Evolutionary conservation across 1,140 invertebrate genomes (phyloP).

Genomic region (Acromyrmex echinatior): DNA sequence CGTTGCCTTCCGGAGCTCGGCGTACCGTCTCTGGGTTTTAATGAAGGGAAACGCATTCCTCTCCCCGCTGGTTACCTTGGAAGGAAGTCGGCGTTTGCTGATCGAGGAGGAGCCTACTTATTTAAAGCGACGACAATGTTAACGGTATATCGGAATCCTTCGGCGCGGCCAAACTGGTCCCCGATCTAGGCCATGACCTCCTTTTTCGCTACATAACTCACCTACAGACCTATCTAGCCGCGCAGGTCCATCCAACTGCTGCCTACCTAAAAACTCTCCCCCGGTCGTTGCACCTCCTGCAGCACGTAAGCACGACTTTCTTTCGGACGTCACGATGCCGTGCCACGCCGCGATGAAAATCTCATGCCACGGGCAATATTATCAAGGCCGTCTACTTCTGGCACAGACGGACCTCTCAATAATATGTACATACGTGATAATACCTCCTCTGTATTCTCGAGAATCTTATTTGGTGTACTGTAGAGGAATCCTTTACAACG

Average conservation of each 20-base stretch:
- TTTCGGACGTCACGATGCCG: slow-evolving; percentile 49
- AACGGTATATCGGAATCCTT: slow-evolving; percentile 81
- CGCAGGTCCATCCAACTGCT: slow-evolving; percentile 62
- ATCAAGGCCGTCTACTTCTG: slow-evolving; percentile 57
- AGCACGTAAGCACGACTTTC: slow-evolving; percentile 76
- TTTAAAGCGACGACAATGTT: slow-evolving; percentile 77
- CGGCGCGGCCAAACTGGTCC: slow-evolving; percentile 81
- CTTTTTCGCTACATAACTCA: slow-evolving; percentile 78
- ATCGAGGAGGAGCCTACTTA: slow-evolving; percentile 67
- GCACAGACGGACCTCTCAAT: not conserved
- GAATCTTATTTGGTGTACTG: not conserved
- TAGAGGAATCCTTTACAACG: not conserved
- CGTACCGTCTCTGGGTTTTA: slow-evolving; percentile 47
- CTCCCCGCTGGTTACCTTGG: slow-evolving; percentile 61
- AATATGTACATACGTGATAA: not conserved
- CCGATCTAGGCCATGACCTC: slow-evolving; percentile 81
- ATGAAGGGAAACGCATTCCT: slow-evolving; percentile 73
- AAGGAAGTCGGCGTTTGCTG: slow-evolving; percentile 72
- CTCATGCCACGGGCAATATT: slow-evolving; percentile 45
- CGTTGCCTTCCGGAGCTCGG: not conserved
- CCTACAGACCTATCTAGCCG: slow-evolving; percentile 82
- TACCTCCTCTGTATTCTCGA: not conserved
- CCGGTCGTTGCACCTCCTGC: slow-evolving; percentile 62
- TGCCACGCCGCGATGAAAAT: slow-evolving; percentile 44
- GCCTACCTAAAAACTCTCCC: slow-evolving; percentile 75